A percentile compares a stretch with the other conserved stretches of the same genome.
phyloP scores from a whole-genome alignment of 2,888 invertebrate species.

The Sesia bembeciformis region DNA sequence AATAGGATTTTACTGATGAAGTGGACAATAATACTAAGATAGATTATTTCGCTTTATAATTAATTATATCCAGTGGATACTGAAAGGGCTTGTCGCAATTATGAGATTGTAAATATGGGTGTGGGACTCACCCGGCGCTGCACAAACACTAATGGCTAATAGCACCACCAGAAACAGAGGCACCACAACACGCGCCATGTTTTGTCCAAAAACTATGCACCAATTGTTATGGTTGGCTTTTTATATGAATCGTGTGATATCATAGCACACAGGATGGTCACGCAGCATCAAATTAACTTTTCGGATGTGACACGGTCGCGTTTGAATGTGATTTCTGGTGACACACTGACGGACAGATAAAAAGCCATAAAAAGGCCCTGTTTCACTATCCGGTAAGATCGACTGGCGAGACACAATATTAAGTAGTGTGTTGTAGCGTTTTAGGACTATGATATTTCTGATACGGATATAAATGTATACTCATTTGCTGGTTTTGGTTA shows the following conservation, averaged over 20 bases:
- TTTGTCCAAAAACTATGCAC: constrained; percentile 1
- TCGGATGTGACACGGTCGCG: constrained; percentile 6
- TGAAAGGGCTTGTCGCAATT: too few relatives aligned
- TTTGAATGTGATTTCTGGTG: constrained; percentile 6
- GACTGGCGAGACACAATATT: not conserved
- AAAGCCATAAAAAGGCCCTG: not conserved
- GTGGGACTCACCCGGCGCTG: constrained; percentile 13
- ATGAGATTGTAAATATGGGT: too few relatives aligned
- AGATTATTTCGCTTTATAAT: too few relatives aligned
- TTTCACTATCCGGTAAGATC: not conserved
- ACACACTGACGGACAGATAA: constrained; percentile 9
- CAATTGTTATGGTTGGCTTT: not conserved
- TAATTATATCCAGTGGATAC: too few relatives aligned
- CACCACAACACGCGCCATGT: constrained; percentile 9
- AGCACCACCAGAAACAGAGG: constrained; percentile 5
- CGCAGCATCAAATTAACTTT: constrained; percentile 7
- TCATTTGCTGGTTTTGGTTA: too few relatives aligned
- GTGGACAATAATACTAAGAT: too few relatives aligned
- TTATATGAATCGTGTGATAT: not conserved
- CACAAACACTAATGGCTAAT: constrained; percentile 8
- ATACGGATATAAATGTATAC: too few relatives aligned
- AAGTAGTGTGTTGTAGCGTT: too few relatives aligned
- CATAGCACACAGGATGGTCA: constrained; percentile 4
- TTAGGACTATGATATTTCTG: too few relatives aligned
- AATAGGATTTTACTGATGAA: too few relatives aligned